Conservation (phyloP, 1,140 invertebrate species). For the Drosophila mauritiana region DNA sequence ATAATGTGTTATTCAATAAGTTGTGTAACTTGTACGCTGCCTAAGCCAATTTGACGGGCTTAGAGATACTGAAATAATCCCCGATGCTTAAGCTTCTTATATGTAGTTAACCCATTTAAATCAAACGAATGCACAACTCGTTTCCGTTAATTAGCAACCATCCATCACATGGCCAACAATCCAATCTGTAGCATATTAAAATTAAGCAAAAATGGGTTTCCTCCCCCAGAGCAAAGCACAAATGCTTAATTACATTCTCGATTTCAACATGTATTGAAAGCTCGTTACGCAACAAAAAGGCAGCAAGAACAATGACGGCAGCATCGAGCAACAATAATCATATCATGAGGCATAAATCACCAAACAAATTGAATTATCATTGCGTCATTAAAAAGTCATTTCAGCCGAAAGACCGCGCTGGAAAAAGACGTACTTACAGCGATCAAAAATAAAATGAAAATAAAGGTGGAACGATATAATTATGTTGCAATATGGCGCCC, state of each 20-base stretch:
- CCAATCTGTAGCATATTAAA: constrained; percentile 34
- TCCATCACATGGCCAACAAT: constrained; percentile 18
- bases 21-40: no score
- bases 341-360: constrained; percentile 73
- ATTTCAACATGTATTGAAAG: constrained; percentile 72
- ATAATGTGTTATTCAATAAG: no score
- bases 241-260: constrained; percentile 77
- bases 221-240: not conserved
- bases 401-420: constrained; percentile 26
- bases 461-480: constrained; percentile 81
- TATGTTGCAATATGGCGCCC: constrained; percentile 79
- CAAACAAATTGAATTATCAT: constrained; percentile 82
- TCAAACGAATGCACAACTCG: not conserved
- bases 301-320: constrained; percentile 37
- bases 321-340: constrained; percentile 37
- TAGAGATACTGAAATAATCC: not conserved
- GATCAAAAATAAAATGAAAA: constrained; percentile 47
- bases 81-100: not conserved
- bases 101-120: not conserved
- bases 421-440: constrained; percentile 17
- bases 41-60: no score
- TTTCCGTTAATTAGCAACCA: constrained; percentile 18
- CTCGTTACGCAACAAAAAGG: constrained; percentile 60
- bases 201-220: constrained; percentile 22
- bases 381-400: constrained; percentile 82